These are phyloP conservation scores for Otolemur crassicaudatus DNA, from an alignment of 2,797 vertebrate genomes.

Conservation along the genomic window DNA sequence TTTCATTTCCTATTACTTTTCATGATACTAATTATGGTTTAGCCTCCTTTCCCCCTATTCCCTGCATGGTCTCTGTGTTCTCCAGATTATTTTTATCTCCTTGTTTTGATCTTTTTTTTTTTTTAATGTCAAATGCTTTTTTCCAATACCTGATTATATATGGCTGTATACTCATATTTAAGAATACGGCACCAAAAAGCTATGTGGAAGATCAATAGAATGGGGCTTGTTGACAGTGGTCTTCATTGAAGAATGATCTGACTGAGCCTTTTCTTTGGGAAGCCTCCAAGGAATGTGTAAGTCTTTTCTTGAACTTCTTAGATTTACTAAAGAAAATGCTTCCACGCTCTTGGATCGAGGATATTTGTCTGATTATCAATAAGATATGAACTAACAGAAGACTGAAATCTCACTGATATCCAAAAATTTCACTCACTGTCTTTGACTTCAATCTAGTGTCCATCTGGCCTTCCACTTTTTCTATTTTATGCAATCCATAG, in stretches of 20 bases:
- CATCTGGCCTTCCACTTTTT: background rate
- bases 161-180: background rate
- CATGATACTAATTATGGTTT: background rate
- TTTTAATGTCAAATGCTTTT: background rate
- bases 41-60: background rate
- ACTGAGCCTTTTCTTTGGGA: background rate
- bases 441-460: background rate
- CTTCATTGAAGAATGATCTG: background rate
- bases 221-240: background rate
- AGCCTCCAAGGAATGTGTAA: background rate
- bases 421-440: background rate
- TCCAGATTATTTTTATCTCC: background rate
- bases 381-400: background rate
- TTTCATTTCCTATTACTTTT: background rate
- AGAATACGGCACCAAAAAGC: background rate
- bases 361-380: background rate
- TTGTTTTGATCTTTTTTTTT: background rate
- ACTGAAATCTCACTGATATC: background rate
- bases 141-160: background rate
- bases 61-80: background rate
- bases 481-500: background rate
- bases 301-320: conserved; percentile 17
- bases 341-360: background rate
- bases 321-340: background rate
- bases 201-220: background rate